Evolutionary conservation across 64 coral and sea anemone genomes (phyloP), one percentile per base, ranked within the genome.

Genomic region (Porites australiensis): DNA sequence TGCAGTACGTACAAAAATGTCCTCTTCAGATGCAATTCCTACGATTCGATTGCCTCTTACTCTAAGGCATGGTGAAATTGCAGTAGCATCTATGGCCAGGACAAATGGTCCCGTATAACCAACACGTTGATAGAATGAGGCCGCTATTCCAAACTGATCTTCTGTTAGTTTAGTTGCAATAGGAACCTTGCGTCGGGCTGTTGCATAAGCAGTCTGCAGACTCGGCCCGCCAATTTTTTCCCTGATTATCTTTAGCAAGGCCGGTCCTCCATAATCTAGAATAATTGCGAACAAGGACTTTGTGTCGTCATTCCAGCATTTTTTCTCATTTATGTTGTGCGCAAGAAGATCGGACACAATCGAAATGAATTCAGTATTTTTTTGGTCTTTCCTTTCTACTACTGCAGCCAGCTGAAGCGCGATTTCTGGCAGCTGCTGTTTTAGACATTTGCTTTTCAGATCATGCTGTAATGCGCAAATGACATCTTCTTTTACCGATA

Each of bases 41-140:
- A 86, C 6, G n/a, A 86, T 52, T 86, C 63, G 63, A 53, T 86
- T 86, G 16, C 65, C 82, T 57, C 52, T 86, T 44, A 86, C 64
- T 53, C 65, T 86, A 46, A 86, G 63, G 43, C 48, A 50, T 14
- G 82, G 82, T 69, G 47, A 50, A 55, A 86, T 86, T 21, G 82
- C 82, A 14, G 82, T 86, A 13, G 82, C 82, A 70, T 86, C 82
- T 20, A 70, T 45, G 4, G 82, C 82, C 49, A 86, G n/a, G 21
- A 62, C 46, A 86, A 86, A 86, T 44, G 63, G 58, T 12, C 50
- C 82, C 82, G 18, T 86, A 62, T 86, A 86, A 21, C 49, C 64
- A 49, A 86, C 52, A 22, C 51, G 45, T 23, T 64, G 37, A 52
- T 47, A 86, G 52, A 57, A 86, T n/a, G 21, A 49, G 8, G 44